A percentile compares a stretch with the other conserved stretches of the same genome.
These are phyloP conservation scores for Syrmaticus mikado DNA, from an alignment of 2,113 vertebrate genomes.

Conservation along the genomic window DNA sequence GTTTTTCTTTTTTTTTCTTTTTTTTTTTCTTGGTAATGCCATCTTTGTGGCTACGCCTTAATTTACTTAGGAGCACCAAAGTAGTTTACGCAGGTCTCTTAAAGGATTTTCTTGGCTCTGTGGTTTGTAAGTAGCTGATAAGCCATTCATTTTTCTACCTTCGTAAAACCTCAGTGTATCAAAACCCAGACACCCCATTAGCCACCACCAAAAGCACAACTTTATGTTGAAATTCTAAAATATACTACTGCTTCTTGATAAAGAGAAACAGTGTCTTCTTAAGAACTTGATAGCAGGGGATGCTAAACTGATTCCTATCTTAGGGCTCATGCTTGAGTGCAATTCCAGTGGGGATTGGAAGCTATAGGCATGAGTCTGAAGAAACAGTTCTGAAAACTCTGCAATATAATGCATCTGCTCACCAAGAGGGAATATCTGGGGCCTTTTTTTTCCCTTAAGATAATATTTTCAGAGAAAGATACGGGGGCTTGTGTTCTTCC, in stretches of 20 bases:
- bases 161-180: neutral
- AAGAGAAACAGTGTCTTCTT: neutral
- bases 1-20: neutral
- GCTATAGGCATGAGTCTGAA: neutral
- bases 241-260: neutral
- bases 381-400: neutral
- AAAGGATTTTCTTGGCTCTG: neutral
- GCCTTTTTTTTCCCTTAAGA: neutral
- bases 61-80: neutral
- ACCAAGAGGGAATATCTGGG: neutral
- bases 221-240: neutral
- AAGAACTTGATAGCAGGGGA: neutral
- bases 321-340: neutral
- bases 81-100: neutral
- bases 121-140: neutral
- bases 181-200: neutral
- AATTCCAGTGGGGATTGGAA: neutral
- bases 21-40: neutral
- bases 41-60: neutral
- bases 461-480: neutral
- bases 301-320: neutral
- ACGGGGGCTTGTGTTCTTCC: neutral
- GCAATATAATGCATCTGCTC: fast-evolving
- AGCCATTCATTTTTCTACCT: neutral
- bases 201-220: neutral